Evolutionary conservation across 2,888 invertebrate species (phyloP).

Genomic region (Sphaeridia pumilis): DNA sequence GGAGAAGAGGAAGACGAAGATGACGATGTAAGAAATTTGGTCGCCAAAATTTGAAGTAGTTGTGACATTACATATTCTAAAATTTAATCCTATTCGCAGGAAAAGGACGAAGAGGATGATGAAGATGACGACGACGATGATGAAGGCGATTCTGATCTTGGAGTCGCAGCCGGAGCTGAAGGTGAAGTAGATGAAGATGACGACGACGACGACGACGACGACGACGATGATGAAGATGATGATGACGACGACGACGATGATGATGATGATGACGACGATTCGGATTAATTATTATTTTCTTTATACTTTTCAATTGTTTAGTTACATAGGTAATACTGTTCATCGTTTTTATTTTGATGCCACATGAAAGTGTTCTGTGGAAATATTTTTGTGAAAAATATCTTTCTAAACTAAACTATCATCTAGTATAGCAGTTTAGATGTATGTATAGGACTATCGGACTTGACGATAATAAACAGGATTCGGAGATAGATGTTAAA

Average conservation of each 20-base stretch:
- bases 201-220: constrained; percentile 16
- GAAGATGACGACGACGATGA: constrained; percentile 18
- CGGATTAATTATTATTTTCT: background rate
- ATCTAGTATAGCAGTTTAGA: no score
- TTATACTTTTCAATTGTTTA: no score
- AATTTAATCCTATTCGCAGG: constrained; percentile 6
- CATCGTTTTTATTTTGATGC: no score
- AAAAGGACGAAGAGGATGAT: constrained; percentile 11
- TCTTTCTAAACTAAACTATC: no score
- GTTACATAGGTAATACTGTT: no score
- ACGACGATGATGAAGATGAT: constrained; percentile 21
- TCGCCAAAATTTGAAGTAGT: constrained; percentile 11
- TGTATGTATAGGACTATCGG: no score
- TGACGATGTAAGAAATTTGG: constrained; percentile 13
- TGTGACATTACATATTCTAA: constrained; percentile 3
- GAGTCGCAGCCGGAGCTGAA: constrained; percentile 16
- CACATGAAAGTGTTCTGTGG: no score
- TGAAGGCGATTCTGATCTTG: constrained; percentile 15
- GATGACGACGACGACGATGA: constrained; percentile 30
- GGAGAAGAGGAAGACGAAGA: constrained; percentile 12
- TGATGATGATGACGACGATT: constrained; percentile 21
- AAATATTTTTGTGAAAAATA: no score
- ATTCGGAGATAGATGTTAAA: no score
- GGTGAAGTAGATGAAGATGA: constrained; percentile 10
- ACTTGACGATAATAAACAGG: no score